phyloP scores from a whole-genome alignment of 2,113 vertebrate species.

The Erpornis zantholeuca region DNA sequence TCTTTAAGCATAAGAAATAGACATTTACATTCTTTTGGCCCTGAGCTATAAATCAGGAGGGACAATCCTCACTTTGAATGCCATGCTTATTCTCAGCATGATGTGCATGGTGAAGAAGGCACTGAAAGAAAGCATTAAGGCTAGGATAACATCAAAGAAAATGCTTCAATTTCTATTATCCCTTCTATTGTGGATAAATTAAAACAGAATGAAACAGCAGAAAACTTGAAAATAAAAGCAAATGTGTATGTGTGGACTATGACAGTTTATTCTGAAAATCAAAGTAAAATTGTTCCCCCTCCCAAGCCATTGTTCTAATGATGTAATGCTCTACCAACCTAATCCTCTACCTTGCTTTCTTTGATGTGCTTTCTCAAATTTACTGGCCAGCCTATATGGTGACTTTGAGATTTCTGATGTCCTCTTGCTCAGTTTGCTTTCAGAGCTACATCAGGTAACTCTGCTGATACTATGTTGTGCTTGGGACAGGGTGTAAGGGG shows the following conservation, averaged over 20 bases:
- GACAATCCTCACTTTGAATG: constrained; percentile 10
- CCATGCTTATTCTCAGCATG: constrained; percentile 1
- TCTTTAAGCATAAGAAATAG: background rate
- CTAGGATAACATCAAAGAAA: constrained; percentile 29
- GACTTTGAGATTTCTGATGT: constrained; percentile 33
- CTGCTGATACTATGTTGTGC: constrained; percentile 30
- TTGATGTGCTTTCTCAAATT: constrained; percentile 21
- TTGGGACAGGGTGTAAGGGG: constrained; percentile 28
- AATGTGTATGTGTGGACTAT: background rate
- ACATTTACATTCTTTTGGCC: background rate
- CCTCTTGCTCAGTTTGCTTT: constrained; percentile 12
- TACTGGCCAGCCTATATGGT: background rate
- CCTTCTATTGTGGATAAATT: constrained; percentile 14
- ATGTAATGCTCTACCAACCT: background rate
- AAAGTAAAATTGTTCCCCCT: background rate
- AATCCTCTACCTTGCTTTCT: constrained; percentile 1
- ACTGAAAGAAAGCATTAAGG: constrained; percentile 11
- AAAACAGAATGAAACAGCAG: background rate
- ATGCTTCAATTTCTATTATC: background rate
- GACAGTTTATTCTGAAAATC: background rate
- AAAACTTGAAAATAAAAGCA: constrained; percentile 26
- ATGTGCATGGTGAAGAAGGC: background rate
- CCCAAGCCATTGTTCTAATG: background rate
- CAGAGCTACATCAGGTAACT: constrained; percentile 34
- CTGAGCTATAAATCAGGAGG: background rate